These are phyloP conservation scores for Apocrypta bakeri DNA, from an alignment of 1,140 invertebrate species.

Conservation along the genomic window DNA sequence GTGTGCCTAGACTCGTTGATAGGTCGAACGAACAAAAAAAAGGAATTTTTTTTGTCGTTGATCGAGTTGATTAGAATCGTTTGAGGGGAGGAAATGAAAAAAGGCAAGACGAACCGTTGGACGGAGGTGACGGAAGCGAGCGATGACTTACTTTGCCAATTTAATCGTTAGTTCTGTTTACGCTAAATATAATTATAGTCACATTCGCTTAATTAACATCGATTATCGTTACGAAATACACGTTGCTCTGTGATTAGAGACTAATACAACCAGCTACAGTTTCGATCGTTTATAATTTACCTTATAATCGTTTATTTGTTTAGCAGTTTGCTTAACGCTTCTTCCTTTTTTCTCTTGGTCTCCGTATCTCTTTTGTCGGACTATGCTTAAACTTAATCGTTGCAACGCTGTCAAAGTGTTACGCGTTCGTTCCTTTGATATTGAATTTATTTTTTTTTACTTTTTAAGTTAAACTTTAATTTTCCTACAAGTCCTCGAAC, in stretches of 20 bases:
- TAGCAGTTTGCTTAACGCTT: neutral
- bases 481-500: neutral
- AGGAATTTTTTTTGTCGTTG: neutral
- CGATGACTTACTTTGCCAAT: neutral
- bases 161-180: neutral
- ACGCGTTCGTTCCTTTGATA: neutral
- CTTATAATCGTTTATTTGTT: neutral
- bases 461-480: neutral
- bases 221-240: constrained; percentile 20
- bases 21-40: neutral
- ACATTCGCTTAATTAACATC: neutral
- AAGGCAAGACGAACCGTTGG: neutral
- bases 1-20: neutral
- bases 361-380: neutral
- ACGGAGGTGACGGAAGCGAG: neutral
- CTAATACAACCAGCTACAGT: neutral
- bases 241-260: neutral
- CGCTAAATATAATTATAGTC: neutral
- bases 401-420: constrained; percentile 4
- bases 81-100: neutral
- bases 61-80: neutral
- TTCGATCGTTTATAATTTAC: neutral
- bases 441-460: neutral
- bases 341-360: neutral
- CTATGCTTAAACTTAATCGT: constrained; percentile 6